Evolutionary conservation across 2,888 invertebrate species (phyloP), one percentile per base, ranked within the genome.

Genomic region (Aporophyla lueneburgensis): DNA sequence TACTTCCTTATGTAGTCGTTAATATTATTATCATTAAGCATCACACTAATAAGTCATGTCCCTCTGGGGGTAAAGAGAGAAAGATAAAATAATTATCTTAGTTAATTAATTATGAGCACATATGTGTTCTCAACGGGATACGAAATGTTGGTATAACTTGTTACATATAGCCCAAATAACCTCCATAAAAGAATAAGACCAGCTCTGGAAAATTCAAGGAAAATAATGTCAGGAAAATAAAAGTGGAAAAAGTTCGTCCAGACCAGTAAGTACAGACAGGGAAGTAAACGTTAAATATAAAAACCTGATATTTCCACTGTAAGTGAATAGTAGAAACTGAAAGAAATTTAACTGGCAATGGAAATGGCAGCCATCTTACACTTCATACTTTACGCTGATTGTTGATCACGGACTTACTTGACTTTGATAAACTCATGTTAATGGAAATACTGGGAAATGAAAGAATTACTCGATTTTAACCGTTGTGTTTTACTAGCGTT

Each of bases 91-190:
- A 78, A 12, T 54, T 80, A n/a, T 80, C 46, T n/a, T 71, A 59
- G 59, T 74, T 81, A 71, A 84, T 84, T 43, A 84, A 80, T 68
- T 74, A 51, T 1, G 56, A 58, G 70, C 70, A 58, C 54, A 19
- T 59, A 51, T 14, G 46, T 62, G 51, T 16, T 79, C 81, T 53
- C 81, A 27, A 43, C 0, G 75, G 74, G 5, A 67, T 46, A 24
- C 6, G 5, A 46, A 51, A n/a, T 33, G n/a, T 46, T 53, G 49
- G 5, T 27, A 4, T n/a, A 14, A 40, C 24, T 56, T 62, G 21
- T 14, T 14, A 4, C n/a, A 51, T 74, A 74, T 40, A 40, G 16
- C 14, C 21, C 16, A 27, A 71, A 54, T n/a, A n/a, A n/a, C n/a
- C n/a, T n/a, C n/a, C n/a, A n/a, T 40, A n/a, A 16, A 63, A 6